Evolutionary conservation across 2,888 invertebrate species (phyloP), one percentile per base, ranked within the genome.

Genomic region (Schizaphis graminum): DNA sequence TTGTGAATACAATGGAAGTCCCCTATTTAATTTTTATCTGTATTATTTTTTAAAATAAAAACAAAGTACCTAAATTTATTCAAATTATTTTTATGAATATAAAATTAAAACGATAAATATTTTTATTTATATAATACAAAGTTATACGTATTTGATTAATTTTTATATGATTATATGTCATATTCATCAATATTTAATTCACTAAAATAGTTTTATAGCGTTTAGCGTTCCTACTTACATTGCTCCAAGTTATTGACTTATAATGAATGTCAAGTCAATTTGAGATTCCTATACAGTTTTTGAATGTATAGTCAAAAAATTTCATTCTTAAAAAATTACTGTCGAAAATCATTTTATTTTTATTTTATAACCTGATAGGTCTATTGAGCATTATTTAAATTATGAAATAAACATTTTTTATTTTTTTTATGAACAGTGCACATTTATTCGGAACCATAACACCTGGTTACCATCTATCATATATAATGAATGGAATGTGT

Each of bases 401-500:
- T 86, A 47, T 44, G 44, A 86, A 86, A 86, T 47, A 28, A 28
- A 28, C 5, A n/a, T 57, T 57, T 57, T 57, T 0, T 41, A 1
- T 89, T 89, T 67, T 67, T 67, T 35, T 26, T 47, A 56, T 85
- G 24, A 35, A 84, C 44, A 93, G 89, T 96, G 96, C 95, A 94
- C 49, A 5, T 95, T 96, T 35, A 95, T 96, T 90, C 96, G 95
- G 4, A 95, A 95, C 91, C 95, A 96, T n/a, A 97, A 97, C 95
- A 95, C 95, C 86, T 96, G 96, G 95, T 96, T 97, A 8, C 95
- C 96, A 94, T 96, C 96, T 85, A 96, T 97, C 53, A 96, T 96
- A 53, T 95, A 95, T 93, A 97, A 97, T 95, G 96, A 96, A 95
- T 97, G 97, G 96, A 97, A 97, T 95, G 96, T 97, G 89, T 96